Base-by-base conservation (phyloP, 2,888 invertebrate genomes). In the Sinopyrophorus schimmeli region DNA sequence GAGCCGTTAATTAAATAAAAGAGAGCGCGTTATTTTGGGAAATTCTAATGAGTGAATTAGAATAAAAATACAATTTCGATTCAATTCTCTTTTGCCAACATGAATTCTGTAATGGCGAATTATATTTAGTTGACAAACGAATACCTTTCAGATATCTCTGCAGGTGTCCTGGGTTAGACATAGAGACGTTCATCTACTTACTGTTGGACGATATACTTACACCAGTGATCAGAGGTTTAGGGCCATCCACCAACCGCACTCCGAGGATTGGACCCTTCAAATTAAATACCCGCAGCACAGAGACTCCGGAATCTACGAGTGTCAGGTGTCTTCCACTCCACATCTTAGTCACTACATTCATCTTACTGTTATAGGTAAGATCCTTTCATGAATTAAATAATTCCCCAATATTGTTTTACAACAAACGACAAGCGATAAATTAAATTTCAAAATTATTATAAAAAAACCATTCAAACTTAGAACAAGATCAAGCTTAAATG, bases 101-200 rank as follows among this genome's bases (percentile, higher is more conserved):
- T 16, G 21, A 32, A 20, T 20, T 20, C 17, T 31, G 30, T 20
- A 32, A 20, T 16, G n/a, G 32, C 18, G 32, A 32, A 32, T 32
- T 30, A 30, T 30, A 12, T 27, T 28, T 15, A 18, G 9, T 18
- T 32, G 32, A 32, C 32, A 20, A 32, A 9, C 21, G 20, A 32
- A 32, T 32, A 32, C 58, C 64, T 76, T 75, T 51, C 74, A 79
- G 82, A 81, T 81, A 80, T 74, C 81, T 67, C 74, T 86, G 73
- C 87, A 93, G 83, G 92, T 93, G 62, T 92, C 92, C 21, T 93
- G 92, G 92, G 89, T 93, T 54, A 80, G 92, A 53, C 91, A 92
- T 74, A 80, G 91, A 62, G 93, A 93, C 74, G 89, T 92, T 53
- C 93, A 93, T 71, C 77, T 93, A 65, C 79, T 93, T 60, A 92